Evolutionary conservation across 2,113 vertebrate genomes (phyloP).

Genomic region (Cololabis saira): DNA sequence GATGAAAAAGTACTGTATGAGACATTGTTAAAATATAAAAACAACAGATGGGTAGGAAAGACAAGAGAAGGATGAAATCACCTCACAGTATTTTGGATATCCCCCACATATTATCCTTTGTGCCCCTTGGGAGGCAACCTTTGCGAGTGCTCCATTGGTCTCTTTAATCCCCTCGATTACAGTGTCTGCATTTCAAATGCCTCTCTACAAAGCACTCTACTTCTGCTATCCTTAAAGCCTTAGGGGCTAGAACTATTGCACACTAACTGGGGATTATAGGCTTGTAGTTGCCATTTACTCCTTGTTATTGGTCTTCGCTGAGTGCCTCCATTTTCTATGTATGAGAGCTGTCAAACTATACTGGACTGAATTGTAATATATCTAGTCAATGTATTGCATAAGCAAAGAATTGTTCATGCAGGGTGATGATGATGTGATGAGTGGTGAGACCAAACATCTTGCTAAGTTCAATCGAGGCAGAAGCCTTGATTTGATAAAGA

Average conservation of each 20-base stretch:
- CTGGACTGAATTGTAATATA: constrained; percentile 44
- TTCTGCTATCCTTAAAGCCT: constrained; percentile 60
- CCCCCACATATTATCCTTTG: constrained; percentile 51
- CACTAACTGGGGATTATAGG: constrained; percentile 75
- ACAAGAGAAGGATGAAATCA: constrained; percentile 38
- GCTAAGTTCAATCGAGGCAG: constrained; percentile 56
- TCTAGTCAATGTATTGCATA: constrained; percentile 58
- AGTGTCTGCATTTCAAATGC: constrained; percentile 71
- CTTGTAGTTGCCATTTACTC: constrained; percentile 71
- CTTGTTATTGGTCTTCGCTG: constrained; percentile 69
- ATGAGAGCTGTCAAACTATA: constrained; percentile 47
- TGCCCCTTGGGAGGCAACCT: constrained; percentile 50
- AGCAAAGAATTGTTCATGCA: constrained; percentile 58
- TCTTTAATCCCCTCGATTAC: constrained; percentile 73
- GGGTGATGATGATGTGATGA: constrained; percentile 54
- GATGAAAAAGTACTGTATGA: too few species aligned
- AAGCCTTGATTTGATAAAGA: constrained; percentile 63
- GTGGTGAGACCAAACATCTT: constrained; percentile 65
- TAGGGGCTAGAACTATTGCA: constrained; percentile 58
- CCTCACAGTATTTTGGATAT: constrained; percentile 57
- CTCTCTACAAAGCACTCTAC: constrained; percentile 61
- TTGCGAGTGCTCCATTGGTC: constrained; percentile 66
- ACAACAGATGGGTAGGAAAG: constrained; percentile 28
- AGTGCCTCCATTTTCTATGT: constrained; percentile 58
- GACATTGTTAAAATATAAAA: constrained; percentile 10